phyloP scores from a whole-genome alignment of 1,140 invertebrate genomes.

The Semibalanus balanoides region DNA sequence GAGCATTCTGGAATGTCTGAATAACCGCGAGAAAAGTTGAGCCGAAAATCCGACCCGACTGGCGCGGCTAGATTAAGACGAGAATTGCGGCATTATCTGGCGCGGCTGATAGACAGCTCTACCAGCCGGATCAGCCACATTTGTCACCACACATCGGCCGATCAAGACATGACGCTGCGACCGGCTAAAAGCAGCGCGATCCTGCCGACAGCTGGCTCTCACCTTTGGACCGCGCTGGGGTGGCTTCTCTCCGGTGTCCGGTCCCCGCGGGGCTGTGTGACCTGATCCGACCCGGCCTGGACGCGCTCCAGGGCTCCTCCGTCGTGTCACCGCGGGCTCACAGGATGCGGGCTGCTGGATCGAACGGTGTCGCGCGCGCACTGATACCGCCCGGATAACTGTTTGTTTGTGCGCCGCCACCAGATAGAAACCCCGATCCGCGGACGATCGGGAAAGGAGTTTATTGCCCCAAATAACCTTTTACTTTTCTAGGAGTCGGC shows the following conservation, averaged over 20 bases:
- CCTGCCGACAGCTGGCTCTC: background rate
- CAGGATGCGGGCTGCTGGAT: background rate
- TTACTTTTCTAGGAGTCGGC: background rate
- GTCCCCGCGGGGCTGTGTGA: no score
- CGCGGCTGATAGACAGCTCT: background rate
- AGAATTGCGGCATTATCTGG: background rate
- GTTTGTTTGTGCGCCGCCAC: background rate
- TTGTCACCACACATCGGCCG: background rate
- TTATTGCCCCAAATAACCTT: background rate
- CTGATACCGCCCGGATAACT: background rate
- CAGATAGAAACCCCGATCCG: background rate
- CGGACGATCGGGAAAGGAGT: background rate
- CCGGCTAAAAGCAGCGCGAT: background rate
- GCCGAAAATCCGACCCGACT: background rate
- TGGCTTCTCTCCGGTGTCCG: no score
- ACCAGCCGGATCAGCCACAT: background rate
- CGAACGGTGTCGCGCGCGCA: background rate
- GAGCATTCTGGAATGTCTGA: slow-evolving; percentile 1
- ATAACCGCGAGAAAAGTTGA: background rate
- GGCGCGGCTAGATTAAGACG: background rate
- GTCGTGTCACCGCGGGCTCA: no score
- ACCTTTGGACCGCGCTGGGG: background rate
- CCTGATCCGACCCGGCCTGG: no score
- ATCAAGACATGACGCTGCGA: background rate
- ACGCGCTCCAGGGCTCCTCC: background rate